Percentiles rank a stretch among this genome's conserved stretches.
phyloP scores from a whole-genome alignment of 2,113 vertebrate genomes.

The Elephas maximus region DNA sequence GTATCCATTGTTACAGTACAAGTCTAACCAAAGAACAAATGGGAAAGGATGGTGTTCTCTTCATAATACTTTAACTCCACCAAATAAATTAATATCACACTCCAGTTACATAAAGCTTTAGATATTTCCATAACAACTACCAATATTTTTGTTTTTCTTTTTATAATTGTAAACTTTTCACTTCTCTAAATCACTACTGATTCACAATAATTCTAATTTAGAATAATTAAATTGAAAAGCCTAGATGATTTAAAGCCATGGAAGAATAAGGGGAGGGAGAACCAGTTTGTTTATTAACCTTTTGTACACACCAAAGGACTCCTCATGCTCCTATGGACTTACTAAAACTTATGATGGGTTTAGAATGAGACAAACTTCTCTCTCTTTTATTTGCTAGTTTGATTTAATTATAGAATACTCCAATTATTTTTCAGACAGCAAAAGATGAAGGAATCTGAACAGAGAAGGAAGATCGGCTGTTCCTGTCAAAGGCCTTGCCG shows the following conservation, averaged over 20 bases:
- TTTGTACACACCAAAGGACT: too few relatives aligned
- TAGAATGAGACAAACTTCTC: neutral
- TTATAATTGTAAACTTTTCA: neutral
- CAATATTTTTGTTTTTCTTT: slow-evolving; percentile 12
- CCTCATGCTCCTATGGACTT: neutral
- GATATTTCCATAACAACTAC: neutral
- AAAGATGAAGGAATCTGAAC: neutral
- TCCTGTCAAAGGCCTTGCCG: neutral
- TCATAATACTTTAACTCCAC: neutral
- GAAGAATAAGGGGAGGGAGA: neutral
- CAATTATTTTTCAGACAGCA: neutral
- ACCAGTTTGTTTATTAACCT: neutral
- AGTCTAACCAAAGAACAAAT: neutral
- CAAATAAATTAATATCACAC: neutral
- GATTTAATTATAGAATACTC: neutral
- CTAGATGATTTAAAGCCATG: neutral
- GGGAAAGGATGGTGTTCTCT: neutral
- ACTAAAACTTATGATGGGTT: neutral
- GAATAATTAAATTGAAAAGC: neutral
- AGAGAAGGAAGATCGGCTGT: neutral
- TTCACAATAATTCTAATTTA: neutral
- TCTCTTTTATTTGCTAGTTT: neutral
- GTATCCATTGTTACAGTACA: neutral
- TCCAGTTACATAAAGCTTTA: slow-evolving; percentile 17
- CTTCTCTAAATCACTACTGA: neutral